Conservation (phyloP, 2,888 invertebrate genomes). For the Drosophila neutralis region DNA sequence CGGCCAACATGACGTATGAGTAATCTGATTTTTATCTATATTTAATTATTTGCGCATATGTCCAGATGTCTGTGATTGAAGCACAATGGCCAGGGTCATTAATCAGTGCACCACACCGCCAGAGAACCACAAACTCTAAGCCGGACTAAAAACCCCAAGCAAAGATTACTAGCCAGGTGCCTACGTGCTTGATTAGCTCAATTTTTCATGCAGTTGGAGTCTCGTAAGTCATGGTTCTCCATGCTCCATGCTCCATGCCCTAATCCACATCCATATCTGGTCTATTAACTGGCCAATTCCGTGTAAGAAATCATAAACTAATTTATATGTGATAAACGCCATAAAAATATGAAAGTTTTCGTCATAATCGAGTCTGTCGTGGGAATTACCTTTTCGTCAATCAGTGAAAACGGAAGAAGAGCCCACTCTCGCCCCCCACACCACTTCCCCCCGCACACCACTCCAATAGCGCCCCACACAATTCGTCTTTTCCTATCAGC, state of each 20-base stretch:
- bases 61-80: conserved; percentile 56
- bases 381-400: conserved; percentile 67
- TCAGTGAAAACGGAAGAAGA: conserved; percentile 76
- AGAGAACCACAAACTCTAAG: conserved; percentile 2
- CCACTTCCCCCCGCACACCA: not conserved
- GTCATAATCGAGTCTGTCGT: conserved; percentile 73
- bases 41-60: conserved; percentile 74
- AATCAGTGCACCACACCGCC: conserved; percentile 62
- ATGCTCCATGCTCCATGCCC: conserved; percentile 11
- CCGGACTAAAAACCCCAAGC: conserved; percentile 1
- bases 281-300: conserved; percentile 63
- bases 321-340: conserved; percentile 59
- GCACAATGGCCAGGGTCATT: conserved; percentile 75
- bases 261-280: conserved; percentile 37
- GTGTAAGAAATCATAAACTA: conserved; percentile 72
- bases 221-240: conserved; percentile 32
- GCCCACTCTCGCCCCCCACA: not conserved
- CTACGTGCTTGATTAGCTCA: conserved; percentile 64
- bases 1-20: conserved; percentile 63
- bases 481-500: conserved; percentile 42
- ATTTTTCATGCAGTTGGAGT: conserved; percentile 67
- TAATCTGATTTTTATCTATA: conserved; percentile 77
- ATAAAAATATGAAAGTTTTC: conserved; percentile 74
- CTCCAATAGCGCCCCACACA: not conserved
- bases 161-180: conserved; percentile 60